phyloP scores from a whole-genome alignment of 2,113 vertebrate genomes.

The Leuciscus idus region DNA sequence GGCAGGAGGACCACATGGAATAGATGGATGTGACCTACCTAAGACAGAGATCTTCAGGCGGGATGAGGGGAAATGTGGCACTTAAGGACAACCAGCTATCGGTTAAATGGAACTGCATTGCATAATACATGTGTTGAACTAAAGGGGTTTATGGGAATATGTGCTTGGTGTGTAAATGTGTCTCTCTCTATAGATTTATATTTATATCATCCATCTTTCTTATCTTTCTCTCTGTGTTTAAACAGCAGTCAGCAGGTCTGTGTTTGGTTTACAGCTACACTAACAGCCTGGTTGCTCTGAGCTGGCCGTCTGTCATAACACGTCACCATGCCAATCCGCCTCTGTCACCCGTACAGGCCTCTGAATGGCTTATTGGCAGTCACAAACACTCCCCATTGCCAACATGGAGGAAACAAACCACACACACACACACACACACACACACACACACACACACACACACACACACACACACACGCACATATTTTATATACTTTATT shows the following conservation, averaged over 20 bases:
- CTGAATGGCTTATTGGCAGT: constrained; percentile 21
- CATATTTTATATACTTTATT: no score
- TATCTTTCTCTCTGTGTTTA: constrained; percentile 39
- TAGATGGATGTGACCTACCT: constrained; percentile 4
- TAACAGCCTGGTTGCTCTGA: constrained; percentile 26
- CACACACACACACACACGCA: no score
- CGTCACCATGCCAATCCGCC: constrained; percentile 34
- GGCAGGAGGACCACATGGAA: neutral
- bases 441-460: no score
- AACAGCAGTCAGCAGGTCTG: constrained; percentile 37
- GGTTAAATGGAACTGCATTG: neutral
- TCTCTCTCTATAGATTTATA: constrained; percentile 7
- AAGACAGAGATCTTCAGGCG: constrained; percentile 5
- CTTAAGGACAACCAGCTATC: neutral
- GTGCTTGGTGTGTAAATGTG: neutral
- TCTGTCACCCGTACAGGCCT: constrained; percentile 6
- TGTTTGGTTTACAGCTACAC: constrained; percentile 46
- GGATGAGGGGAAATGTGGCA: neutral
- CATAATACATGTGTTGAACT: neutral
- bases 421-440: neutral
- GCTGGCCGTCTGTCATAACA: constrained; percentile 35
- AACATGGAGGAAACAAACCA: neutral
- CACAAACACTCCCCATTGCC: constrained; percentile 35
- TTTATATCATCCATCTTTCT: constrained; percentile 2
- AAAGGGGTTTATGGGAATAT: neutral